Conservation (phyloP, 2,888 invertebrate genomes). For the Suillia variegata region DNA sequence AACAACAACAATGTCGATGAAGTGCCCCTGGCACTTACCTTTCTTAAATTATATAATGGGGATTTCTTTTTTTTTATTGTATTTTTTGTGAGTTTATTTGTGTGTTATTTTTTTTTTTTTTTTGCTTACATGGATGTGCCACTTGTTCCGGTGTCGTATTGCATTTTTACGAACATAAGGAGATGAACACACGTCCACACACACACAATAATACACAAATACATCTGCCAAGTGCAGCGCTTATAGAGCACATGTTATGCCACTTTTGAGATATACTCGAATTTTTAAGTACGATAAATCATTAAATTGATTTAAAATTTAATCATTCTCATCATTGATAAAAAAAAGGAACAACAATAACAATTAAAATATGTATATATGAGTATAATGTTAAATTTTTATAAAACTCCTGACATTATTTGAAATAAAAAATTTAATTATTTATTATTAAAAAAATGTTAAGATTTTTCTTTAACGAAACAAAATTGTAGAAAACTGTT, state of each 20-base stretch:
- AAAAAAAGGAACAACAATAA: too few species aligned
- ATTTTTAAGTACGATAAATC: not conserved
- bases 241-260: conserved; percentile 12
- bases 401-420: too few species aligned
- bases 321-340: too few species aligned
- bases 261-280: not conserved
- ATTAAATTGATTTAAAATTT: too few species aligned
- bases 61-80: too few species aligned
- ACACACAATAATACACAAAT: not conserved
- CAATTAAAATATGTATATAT: too few species aligned
- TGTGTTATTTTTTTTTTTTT: not conserved
- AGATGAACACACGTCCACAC: not conserved
- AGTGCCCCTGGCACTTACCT: conserved; percentile 1
- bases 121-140: not conserved
- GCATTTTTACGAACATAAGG: not conserved
- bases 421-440: too few species aligned
- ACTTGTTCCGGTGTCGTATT: conserved; percentile 3
- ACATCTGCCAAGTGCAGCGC: too few species aligned
- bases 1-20: not conserved
- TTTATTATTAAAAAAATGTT: too few species aligned
- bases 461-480: too few species aligned
- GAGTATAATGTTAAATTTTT: too few species aligned
- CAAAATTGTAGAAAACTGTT: not conserved
- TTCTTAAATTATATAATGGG: not conserved
- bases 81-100: not conserved